Evolutionary conservation across 2,888 invertebrate species (phyloP), one percentile per base, ranked within the genome.

Genomic region (Ectemnius lituratus): DNA sequence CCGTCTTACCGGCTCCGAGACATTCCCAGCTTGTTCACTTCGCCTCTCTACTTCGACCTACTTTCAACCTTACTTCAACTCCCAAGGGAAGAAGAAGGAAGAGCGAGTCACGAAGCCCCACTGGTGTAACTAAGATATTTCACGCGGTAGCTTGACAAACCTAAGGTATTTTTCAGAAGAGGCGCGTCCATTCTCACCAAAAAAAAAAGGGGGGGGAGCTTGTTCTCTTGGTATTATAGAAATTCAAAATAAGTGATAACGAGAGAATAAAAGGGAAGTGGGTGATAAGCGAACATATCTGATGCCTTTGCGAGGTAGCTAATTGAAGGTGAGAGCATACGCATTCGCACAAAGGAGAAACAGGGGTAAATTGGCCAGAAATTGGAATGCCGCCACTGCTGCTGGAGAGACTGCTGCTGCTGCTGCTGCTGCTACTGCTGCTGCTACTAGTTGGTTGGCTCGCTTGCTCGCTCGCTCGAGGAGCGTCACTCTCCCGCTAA

Each of bases 51-150:
- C 80, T 78, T 76, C 81, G 83, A 83, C 83, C 83, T 69, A 83
- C 71, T 82, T 83, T 70, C 28, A 13, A 11, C 59, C 62, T 49
- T 58, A 52, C 64, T 67, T 74, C 68, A 47, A 62, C 68, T 67
- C 37, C 67, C 59, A 20, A 37, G 59, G 79, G 71, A 59, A 70
- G 46, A 14, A 52, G 23, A 23, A 23, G 23, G 23, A 47, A 56
- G 67, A 69, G 58, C 65, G 8, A 76, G 76, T 83, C 81, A 75
- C 81, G 83, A 78, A 83, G 76, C 76, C 80, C 8, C 11, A 56
- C 23, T 71, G 61, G 62, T 28, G 62, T 60, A 76, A 81, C 83
- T 83, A 81, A 72, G 83, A 83, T 83, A 83, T 81, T 81, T 83
- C 70, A 81, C 62, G 58, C 23, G 23, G 3, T 23, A 23, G 3